phyloP scores from a whole-genome alignment of 2,888 invertebrate species.

The Lycaena phlaeas region DNA sequence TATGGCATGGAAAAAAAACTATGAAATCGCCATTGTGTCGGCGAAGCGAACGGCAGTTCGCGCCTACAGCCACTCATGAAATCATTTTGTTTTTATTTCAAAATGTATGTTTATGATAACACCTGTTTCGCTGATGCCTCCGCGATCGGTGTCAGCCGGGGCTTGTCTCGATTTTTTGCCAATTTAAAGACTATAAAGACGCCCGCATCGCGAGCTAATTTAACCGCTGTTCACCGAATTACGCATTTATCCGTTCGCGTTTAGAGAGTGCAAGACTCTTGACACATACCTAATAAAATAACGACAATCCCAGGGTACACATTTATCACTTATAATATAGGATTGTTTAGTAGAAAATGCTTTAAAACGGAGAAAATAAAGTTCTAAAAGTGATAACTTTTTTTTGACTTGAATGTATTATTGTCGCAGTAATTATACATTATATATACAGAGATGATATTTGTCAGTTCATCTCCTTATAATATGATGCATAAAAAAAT shows the following conservation, averaged over 20 bases:
- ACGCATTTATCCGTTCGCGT: constrained; percentile 52
- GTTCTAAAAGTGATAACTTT: no score
- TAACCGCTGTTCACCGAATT: constrained; percentile 66
- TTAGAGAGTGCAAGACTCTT: constrained; percentile 27
- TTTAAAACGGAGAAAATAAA: no score
- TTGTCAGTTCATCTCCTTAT: no score
- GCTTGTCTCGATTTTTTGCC: constrained; percentile 69
- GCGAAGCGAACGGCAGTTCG: constrained; percentile 67
- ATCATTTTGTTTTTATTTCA: constrained; percentile 71
- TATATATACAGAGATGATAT: no score
- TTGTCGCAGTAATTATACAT: no score
- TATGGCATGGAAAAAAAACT: constrained; percentile 60
- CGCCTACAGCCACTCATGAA: constrained; percentile 71
- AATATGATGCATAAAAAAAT: no score
- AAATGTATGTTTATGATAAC: constrained; percentile 74
- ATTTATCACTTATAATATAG: not conserved
- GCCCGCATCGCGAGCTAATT: constrained; percentile 70
- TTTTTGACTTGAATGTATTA: no score
- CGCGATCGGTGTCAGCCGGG: constrained; percentile 67
- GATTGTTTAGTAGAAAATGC: no score
- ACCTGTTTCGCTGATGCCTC: constrained; percentile 72
- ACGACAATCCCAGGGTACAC: constrained; percentile 2
- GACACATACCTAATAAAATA: constrained; percentile 10
- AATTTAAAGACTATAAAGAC: constrained; percentile 70
- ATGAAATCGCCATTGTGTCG: constrained; percentile 70